Evolutionary conservation across 1,140 invertebrate genomes (phyloP).

Genomic region (Metopolophium dirhodum): DNA sequence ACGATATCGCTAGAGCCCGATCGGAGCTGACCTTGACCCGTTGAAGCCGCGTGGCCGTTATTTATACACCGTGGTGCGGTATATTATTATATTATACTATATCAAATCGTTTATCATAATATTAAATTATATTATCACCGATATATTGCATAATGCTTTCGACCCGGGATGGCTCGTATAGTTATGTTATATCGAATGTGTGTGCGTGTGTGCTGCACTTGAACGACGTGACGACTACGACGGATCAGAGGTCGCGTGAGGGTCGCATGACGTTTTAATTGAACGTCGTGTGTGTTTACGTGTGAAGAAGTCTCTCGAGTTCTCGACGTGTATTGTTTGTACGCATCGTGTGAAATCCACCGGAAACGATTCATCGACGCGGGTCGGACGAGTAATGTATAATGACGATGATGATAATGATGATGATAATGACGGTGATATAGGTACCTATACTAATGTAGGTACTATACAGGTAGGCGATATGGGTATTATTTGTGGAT

Average conservation of each 20-base stretch:
- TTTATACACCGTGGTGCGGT: not conserved
- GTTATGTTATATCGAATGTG: not conserved
- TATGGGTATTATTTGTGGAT: not conserved
- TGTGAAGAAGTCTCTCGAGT: slow-evolving; percentile 32
- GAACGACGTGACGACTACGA: not conserved
- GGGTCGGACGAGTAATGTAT: not conserved
- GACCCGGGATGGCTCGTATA: not conserved
- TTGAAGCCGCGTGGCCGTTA: not conserved
- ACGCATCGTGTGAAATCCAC: slow-evolving; percentile 28
- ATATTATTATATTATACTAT: not conserved
- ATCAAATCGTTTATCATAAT: slow-evolving; percentile 42
- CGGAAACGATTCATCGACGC: slow-evolving; percentile 22
- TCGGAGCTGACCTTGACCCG: slow-evolving; percentile 33
- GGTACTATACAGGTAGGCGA: no score
- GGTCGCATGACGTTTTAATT: slow-evolving; percentile 49
- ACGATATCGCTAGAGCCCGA: not conserved
- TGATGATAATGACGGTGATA: not conserved
- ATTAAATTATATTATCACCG: not conserved
- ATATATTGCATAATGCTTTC: not conserved
- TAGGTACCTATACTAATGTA: no score
- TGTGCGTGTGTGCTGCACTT: not conserved
- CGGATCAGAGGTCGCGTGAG: not conserved
- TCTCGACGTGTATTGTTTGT: slow-evolving; percentile 1
- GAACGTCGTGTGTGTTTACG: slow-evolving; percentile 51
- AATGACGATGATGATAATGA: not conserved